A percentile compares a stretch with the other conserved stretches of the same genome.
Conservation (phyloP, 2,113 vertebrate species). For the Saccopteryx leptura region DNA sequence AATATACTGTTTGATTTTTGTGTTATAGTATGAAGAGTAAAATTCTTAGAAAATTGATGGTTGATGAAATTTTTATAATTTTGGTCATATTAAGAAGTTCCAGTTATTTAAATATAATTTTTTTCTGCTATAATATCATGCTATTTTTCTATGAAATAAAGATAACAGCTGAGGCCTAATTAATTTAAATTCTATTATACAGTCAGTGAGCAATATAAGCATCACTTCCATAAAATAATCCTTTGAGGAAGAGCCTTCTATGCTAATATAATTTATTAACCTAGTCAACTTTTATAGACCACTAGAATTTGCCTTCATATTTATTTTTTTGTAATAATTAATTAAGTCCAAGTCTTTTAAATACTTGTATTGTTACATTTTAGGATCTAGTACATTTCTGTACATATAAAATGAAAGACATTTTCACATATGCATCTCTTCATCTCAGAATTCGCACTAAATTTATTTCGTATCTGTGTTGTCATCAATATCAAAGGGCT, state of each 20-base stretch:
- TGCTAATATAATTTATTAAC: slow-evolving; percentile 64
- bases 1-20: slow-evolving; percentile 76
- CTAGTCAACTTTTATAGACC: slow-evolving; percentile 18
- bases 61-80: slow-evolving; percentile 84
- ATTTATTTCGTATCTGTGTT: not conserved
- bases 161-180: slow-evolving; percentile 77
- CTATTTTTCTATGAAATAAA: slow-evolving; percentile 68
- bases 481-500: not conserved
- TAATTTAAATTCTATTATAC: slow-evolving; percentile 79
- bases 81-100: slow-evolving; percentile 77
- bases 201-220: slow-evolving; percentile 64
- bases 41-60: slow-evolving; percentile 80
- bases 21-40: slow-evolving; percentile 75
- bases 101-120: slow-evolving; percentile 82
- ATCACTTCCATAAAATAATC: slow-evolving; percentile 41
- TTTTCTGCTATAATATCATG: slow-evolving; percentile 73
- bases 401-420: not conserved
- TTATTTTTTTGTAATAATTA: slow-evolving; percentile 38
- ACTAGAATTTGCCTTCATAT: not conserved
- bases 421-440: not conserved
- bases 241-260: slow-evolving; percentile 47
- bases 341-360: not conserved
- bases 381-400: not conserved
- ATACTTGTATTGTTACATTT: not conserved
- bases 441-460: slow-evolving; percentile 10